These are phyloP conservation scores for Dryococelus australis DNA, from an alignment of 2,888 invertebrate species.

Conservation along the genomic window DNA sequence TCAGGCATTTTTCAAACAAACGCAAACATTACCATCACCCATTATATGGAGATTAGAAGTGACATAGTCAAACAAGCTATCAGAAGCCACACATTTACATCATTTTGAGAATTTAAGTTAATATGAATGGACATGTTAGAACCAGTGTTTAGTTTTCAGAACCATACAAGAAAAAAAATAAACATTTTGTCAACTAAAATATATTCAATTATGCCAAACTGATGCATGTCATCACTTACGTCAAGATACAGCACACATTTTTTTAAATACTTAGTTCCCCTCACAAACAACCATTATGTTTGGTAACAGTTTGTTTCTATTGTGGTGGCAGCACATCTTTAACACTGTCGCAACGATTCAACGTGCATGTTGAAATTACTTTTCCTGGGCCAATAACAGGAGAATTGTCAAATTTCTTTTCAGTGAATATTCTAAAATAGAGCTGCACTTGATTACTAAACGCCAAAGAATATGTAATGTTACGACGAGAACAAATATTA, in stretches of 20 bases:
- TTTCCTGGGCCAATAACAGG: neutral
- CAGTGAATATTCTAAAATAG: neutral
- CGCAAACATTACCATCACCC: too few species aligned
- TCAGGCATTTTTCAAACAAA: too few species aligned
- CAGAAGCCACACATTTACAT: neutral
- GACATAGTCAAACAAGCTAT: neutral
- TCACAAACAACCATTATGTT: neutral
- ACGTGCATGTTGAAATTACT: neutral
- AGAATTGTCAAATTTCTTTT: neutral
- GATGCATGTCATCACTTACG: neutral
- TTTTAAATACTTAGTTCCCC: neutral
- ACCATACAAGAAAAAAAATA: too few species aligned
- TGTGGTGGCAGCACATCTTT: neutral
- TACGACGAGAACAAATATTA: neutral
- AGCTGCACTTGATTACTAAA: neutral
- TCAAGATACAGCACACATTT: neutral
- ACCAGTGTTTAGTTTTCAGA: neutral
- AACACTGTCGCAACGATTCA: neutral
- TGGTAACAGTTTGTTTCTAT: neutral
- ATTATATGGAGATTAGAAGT: too few species aligned
- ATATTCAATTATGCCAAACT: neutral
- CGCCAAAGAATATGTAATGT: neutral
- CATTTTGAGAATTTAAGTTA: too few species aligned
- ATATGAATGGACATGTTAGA: neutral
- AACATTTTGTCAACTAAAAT: neutral